phyloP scores from a whole-genome alignment of 2,888 invertebrate genomes.

The Polydrusus pterygomalis region DNA sequence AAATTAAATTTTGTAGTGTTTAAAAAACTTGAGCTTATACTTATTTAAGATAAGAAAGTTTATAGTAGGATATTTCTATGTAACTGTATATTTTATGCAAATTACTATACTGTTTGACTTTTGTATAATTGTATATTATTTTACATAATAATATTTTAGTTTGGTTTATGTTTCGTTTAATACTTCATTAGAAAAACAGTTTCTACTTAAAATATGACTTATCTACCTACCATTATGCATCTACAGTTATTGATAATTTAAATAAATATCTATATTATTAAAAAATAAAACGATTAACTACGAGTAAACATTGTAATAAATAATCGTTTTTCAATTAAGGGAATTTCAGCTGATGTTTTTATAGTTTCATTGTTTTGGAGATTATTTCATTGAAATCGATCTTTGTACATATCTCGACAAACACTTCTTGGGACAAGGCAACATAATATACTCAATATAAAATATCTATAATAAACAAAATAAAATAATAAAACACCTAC shows the following conservation, averaged over 20 bases:
- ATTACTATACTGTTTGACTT: constrained; percentile 28
- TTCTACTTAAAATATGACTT: constrained; percentile 1
- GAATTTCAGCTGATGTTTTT: too few relatives aligned
- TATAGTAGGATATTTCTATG: constrained; percentile 33
- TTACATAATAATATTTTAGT: constrained; percentile 25
- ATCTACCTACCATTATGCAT: not conserved
- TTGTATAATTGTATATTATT: constrained; percentile 32
- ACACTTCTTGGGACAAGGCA: too few relatives aligned
- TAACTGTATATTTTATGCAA: constrained; percentile 41
- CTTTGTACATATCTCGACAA: too few relatives aligned
- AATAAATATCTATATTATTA: not conserved
- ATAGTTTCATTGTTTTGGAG: too few relatives aligned
- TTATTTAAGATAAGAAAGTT: constrained; percentile 42
- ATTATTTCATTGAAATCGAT: too few relatives aligned
- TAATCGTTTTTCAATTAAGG: too few relatives aligned
- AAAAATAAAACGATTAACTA: too few relatives aligned
- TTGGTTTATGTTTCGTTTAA: constrained; percentile 2
- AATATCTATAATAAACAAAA: too few relatives aligned
- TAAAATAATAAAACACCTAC: constrained; percentile 72
- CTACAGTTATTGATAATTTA: constrained; percentile 10
- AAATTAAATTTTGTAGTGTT: constrained; percentile 39
- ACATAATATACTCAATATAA: too few relatives aligned
- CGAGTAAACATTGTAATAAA: too few relatives aligned
- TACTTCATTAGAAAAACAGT: not conserved
- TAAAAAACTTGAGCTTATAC: constrained; percentile 33